Base-by-base conservation (phyloP, 2,113 vertebrate genomes). In the Antidorcas marsupialis region DNA sequence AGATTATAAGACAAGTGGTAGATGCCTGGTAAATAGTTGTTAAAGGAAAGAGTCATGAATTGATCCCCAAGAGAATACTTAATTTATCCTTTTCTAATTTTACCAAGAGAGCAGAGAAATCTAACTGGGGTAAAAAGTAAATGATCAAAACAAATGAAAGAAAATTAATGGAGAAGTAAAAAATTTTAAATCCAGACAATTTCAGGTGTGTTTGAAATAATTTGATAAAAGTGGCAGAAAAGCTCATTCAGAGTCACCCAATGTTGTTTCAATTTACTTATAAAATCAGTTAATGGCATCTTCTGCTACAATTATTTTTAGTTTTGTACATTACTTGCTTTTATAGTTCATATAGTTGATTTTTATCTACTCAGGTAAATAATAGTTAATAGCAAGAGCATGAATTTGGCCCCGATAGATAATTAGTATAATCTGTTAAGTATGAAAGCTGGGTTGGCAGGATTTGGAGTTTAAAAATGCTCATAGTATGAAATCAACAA, bases 381-480 rank as follows among this genome's bases (percentile, higher is more conserved):
- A 97, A 89, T 95, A 98, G 88, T 98, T 98, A 98, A 98, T 94
- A 97, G 50, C 87, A 89, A 86, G 94, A 98, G 84, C 97, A 96
- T 96, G 87, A 96, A 96, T 97, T 98, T 98, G 91, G 84, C 53
- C 59, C 55, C 95, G 95, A 33, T 55, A 97, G 96, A 95, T 98
- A 97, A 98, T 98, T 98, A 97, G 95, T 97, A 60, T 96, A 98
- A 98, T 96, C 97, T 97, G 74, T 96, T 98, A 83, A 97, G 74
- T 97, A 97, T 74, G 87, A 98, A 97, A 95, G 95, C 91, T 87
- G 90, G 45, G 33, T 84, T 98, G 97, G 95, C 96, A 98, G 92
- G 64, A 86, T 74, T 98, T 95, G 96, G 89, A 96, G 96, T 98
- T 98, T 97, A 97, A 93, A 98, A 87, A 93, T 84, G 91, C 83